Conservation (phyloP, 2,113 vertebrate species). For the Plecotus auritus region DNA sequence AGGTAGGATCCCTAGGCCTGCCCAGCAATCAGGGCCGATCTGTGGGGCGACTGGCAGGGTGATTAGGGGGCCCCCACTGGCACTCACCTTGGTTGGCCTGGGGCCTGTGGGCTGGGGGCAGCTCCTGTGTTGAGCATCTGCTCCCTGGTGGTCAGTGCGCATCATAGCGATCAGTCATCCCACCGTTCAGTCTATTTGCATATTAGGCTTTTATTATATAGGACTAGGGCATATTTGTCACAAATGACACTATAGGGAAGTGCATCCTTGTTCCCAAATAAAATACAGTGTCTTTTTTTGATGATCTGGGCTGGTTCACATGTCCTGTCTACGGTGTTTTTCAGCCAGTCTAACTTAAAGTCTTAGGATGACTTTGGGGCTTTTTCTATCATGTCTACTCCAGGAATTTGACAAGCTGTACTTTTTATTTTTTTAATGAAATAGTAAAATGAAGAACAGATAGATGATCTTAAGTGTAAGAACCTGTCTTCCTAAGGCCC, state of each 20-base stretch:
- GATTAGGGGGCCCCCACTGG: too few relatives aligned
- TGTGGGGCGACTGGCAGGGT: too few relatives aligned
- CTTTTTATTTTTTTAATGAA: background rate
- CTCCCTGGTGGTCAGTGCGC: too few relatives aligned
- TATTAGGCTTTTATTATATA: too few relatives aligned
- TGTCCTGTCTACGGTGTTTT: background rate
- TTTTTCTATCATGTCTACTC: background rate
- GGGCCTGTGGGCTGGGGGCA: too few relatives aligned
- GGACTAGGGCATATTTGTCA: background rate
- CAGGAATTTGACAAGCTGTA: background rate
- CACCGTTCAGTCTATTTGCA: too few relatives aligned
- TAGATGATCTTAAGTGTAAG: background rate
- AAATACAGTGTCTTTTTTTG: background rate
- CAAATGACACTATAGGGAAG: background rate
- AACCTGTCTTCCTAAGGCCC: background rate
- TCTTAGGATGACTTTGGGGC: background rate
- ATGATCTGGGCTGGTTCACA: background rate
- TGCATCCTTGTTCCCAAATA: background rate
- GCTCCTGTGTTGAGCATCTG: too few relatives aligned
- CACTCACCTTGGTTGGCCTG: too few relatives aligned
- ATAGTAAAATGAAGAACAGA: background rate
- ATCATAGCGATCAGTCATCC: too few relatives aligned
- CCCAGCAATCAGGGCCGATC: too few relatives aligned
- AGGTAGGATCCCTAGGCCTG: too few relatives aligned
- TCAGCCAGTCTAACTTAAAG: background rate